Evolutionary conservation across 2,113 vertebrate genomes (phyloP).

Genomic region (human): GRCh38 chr3:42257001-42257500

Average conservation of each 20-base stretch:
- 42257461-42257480: not conserved
- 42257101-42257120: not conserved
- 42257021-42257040: not conserved
- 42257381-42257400: not conserved
- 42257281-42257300: not conserved
- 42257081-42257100: not conserved
- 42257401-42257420: not conserved
- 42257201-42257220: not conserved
- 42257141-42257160: not conserved
- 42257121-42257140: not conserved
- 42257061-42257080: not conserved
- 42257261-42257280: not conserved
- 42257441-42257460: not conserved
- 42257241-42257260: not conserved
- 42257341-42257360: accelerated
- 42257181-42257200: not conserved
- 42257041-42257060: not conserved
- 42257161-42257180: not conserved
- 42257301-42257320: not conserved
- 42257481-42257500: too few species aligned
- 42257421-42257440: not conserved
- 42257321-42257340: not conserved
- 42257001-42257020: not conserved
- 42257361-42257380: not conserved
- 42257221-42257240: too few species aligned